Evolutionary conservation across 2,113 vertebrate species (phyloP).

Genomic region (Pycnonotus jocosus): DNA sequence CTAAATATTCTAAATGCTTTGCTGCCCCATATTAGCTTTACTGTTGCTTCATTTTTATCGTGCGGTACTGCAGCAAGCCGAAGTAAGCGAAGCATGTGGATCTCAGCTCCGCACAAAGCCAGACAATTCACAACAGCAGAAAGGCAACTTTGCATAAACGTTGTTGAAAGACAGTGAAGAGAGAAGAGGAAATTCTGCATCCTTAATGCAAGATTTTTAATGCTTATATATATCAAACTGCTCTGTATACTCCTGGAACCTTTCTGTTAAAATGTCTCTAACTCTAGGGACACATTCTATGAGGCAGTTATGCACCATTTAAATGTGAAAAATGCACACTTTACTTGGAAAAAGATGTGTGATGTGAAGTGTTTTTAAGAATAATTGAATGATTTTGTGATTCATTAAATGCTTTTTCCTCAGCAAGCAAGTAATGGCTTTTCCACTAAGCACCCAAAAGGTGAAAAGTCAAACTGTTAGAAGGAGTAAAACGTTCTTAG

Average conservation of each 20-base stretch:
- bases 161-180: conserved; percentile 47
- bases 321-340: conserved; percentile 59
- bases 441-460: conserved; percentile 23
- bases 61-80: neutral
- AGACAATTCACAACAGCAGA: neutral
- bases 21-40: neutral
- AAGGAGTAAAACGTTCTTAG: neutral
- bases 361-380: conserved; percentile 56
- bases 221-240: conserved; percentile 23
- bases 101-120: neutral
- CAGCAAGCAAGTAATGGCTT: conserved; percentile 30
- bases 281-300: conserved; percentile 12
- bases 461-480: conserved; percentile 42
- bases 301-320: conserved; percentile 47
- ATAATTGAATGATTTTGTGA: conserved; percentile 58
- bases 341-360: conserved; percentile 54
- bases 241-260: neutral
- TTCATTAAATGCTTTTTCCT: conserved; percentile 59
- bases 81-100: neutral
- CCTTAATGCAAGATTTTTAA: conserved; percentile 11
- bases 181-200: conserved; percentile 37
- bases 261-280: conserved; percentile 34
- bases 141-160: conserved; percentile 7
- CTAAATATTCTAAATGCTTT: neutral
- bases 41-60: neutral